Conservation (phyloP, 2,113 vertebrate genomes). For the Chaetodon trifascialis region DNA sequence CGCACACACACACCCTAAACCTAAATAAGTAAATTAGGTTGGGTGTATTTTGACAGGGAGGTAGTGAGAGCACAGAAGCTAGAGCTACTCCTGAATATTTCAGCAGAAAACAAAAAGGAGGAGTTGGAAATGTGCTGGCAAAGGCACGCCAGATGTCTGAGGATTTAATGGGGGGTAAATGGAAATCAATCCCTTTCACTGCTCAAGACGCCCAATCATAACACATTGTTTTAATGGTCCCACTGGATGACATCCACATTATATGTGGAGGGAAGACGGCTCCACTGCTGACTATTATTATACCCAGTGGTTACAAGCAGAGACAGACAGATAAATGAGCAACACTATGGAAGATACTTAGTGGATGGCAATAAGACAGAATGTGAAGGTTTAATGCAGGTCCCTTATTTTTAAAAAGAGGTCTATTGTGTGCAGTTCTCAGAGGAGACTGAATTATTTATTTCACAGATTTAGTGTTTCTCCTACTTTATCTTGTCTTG, state of each 20-base stretch:
- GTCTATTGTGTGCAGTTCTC: neutral
- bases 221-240: constrained; percentile 82
- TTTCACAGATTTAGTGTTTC: constrained; percentile 5
- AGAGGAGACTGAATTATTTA: constrained; percentile 33
- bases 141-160: constrained; percentile 86
- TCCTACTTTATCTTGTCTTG: constrained; percentile 12
- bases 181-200: constrained; percentile 84
- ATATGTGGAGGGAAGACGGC: constrained; percentile 62
- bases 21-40: constrained; percentile 59
- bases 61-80: constrained; percentile 80
- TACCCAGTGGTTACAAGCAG: constrained; percentile 61
- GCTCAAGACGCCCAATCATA: constrained; percentile 87
- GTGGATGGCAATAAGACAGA: constrained; percentile 36
- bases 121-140: constrained; percentile 49
- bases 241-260: constrained; percentile 66
- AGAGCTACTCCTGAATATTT: constrained; percentile 87
- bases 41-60: constrained; percentile 85
- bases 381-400: constrained; percentile 38
- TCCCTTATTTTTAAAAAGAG: constrained; percentile 31
- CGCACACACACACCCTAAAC: constrained; percentile 24
- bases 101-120: constrained; percentile 80
- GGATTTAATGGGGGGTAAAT: constrained; percentile 84
- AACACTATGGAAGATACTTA: constrained; percentile 35
- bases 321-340: constrained; percentile 57
- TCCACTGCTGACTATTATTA: constrained; percentile 67